Evolutionary conservation across 2,797 vertebrate species (phyloP), one percentile per base, ranked within the genome.

Genomic region (Lithobates pipiens): DNA sequence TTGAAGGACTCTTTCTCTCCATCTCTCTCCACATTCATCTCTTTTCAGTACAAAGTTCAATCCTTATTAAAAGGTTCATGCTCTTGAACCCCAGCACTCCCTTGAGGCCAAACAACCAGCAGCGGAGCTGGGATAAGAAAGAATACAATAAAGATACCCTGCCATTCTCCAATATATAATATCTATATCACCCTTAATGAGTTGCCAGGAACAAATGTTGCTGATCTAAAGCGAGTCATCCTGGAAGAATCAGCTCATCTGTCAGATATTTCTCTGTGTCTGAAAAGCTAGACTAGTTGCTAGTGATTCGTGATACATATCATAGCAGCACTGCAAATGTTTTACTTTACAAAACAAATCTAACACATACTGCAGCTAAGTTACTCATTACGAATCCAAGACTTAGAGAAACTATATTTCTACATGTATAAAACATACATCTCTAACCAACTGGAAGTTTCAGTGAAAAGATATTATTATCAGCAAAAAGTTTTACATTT

Each of bases 31-130:
- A 67, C 65, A 67, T 72, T 81, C 69, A 81, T 39, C 68, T 74
- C 69, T 82, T 57, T 82, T 82, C 80, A 82, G 80, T 74, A 36
- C 69, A 74, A 69, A 80, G 79, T 69, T 80, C 79, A 80, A 74
- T 42, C 21, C 50, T 82, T 82, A 73, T 73, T 82, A 82, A 82
- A 82, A 82, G 80, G 80, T 82, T 73, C 80, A 73, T 82, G 54
- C 80, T 80, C 79, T 80, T 72, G 68, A 82, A 76, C 81, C 74
- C 18, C 10, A 23, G 65, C 18, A 46, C 54, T 21, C 73, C 63
- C 42, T 54, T 10, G 80, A 81, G 69, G 80, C 70, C 34, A 74
- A 74, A 16, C 39, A 74, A 74, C 21, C 72, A 42, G 70, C 34
- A 42, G 61, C 36, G 16, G 54, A 42, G 61, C 15, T 73, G n/a